phyloP scores from a whole-genome alignment of 2,113 vertebrate genomes.

The Circaetus gallicus region DNA sequence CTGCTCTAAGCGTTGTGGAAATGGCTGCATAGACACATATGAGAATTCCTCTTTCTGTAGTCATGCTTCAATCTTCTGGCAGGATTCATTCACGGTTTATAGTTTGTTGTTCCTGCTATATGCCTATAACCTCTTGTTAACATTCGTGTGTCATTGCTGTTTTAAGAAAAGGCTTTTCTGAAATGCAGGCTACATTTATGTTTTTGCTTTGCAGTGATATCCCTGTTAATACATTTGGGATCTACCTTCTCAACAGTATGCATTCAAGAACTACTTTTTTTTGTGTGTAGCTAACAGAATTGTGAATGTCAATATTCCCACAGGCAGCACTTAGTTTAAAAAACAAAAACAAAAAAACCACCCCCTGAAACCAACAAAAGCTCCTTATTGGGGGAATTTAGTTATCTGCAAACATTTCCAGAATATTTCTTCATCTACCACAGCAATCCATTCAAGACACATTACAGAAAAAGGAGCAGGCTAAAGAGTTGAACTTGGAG shows the following conservation, averaged over 20 bases:
- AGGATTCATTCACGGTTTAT: not conserved
- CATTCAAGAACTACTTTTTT: not conserved
- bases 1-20: not conserved
- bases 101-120: not conserved
- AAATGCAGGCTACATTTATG: not conserved
- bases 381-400: not conserved
- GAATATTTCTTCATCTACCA: not conserved
- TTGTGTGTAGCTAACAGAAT: not conserved
- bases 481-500: not conserved
- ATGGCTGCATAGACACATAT: not conserved
- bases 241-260: not conserved
- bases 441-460: not conserved
- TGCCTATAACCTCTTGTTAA: not conserved
- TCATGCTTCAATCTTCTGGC: not conserved
- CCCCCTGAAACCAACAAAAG: not conserved
- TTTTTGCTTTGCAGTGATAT: not conserved
- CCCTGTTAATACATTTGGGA: not conserved
- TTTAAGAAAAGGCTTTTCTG: not conserved
- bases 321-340: not conserved
- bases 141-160: not conserved
- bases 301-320: not conserved
- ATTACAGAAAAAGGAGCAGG: not conserved
- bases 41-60: not conserved
- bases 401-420: not conserved
- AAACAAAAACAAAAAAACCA: not conserved